Conservation (phyloP, 2,888 invertebrate genomes). For the Gasteruption jaculator region DNA sequence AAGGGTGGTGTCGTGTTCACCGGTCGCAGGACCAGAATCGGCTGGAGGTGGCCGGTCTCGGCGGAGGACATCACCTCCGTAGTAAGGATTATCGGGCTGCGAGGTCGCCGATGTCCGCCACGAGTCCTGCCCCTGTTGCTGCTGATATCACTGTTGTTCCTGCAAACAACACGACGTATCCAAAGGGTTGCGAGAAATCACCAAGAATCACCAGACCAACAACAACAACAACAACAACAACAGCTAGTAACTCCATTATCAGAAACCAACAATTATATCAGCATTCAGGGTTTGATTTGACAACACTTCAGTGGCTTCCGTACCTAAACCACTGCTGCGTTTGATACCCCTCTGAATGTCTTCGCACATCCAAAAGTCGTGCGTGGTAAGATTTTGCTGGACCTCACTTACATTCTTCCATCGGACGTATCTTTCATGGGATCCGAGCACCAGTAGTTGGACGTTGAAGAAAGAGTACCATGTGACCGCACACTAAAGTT, state of each 20-base stretch:
- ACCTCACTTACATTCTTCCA: slow-evolving; percentile 1
- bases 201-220: too few species aligned
- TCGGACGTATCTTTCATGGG: too few species aligned
- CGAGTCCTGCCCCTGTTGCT: slow-evolving; percentile 32
- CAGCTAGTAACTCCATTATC: too few species aligned
- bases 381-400: slow-evolving; percentile 47
- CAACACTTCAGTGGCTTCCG: slow-evolving; percentile 28
- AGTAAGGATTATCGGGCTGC: slow-evolving; percentile 23
- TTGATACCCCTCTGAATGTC: slow-evolving; percentile 48
- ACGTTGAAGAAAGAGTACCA: too few species aligned
- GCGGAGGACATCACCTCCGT: slow-evolving; percentile 14
- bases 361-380: slow-evolving; percentile 49
- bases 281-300: not conserved
- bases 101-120: slow-evolving; percentile 46
- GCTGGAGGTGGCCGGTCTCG: slow-evolving; percentile 12
- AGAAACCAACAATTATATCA: too few species aligned
- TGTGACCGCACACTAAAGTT: too few species aligned
- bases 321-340: slow-evolving; percentile 37
- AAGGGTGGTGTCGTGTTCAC: slow-evolving; percentile 1
- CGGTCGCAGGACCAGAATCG: slow-evolving; percentile 3
- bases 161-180: too few species aligned
- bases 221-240: too few species aligned
- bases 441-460: too few species aligned
- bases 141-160: too few species aligned
- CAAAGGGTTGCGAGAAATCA: too few species aligned